Percentiles rank a stretch among this genome's conserved stretches.
Conservation (phyloP, 2,113 vertebrate species). For the Clarias macrocephalus region DNA sequence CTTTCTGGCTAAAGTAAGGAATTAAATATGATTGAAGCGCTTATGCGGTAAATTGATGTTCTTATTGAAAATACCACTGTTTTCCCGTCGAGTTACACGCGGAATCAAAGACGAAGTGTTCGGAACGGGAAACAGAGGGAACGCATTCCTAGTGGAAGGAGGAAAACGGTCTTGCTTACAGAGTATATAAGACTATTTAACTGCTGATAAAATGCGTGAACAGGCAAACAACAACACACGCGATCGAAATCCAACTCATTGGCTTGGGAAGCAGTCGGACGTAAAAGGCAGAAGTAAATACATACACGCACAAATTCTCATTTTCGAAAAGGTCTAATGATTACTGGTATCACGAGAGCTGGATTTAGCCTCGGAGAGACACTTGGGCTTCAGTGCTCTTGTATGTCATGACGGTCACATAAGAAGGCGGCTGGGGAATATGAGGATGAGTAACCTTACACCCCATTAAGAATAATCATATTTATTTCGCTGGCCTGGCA, state of each 20-base stretch:
- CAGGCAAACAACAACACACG: slow-evolving; percentile 29
- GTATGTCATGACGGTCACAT: slow-evolving; percentile 68
- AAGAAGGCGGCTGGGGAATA: slow-evolving; percentile 66
- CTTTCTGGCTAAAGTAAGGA: slow-evolving; percentile 27
- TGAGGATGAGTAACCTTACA: slow-evolving; percentile 76
- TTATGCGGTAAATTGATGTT: slow-evolving; percentile 33
- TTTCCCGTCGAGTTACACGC: slow-evolving; percentile 9
- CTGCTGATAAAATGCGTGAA: slow-evolving; percentile 63
- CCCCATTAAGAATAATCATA: slow-evolving; percentile 80
- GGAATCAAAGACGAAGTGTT: slow-evolving; percentile 55
- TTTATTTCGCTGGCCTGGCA: slow-evolving; percentile 75
- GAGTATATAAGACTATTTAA: slow-evolving; percentile 59
- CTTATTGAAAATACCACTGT: slow-evolving; percentile 11
- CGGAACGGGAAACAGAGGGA: slow-evolving; percentile 56
- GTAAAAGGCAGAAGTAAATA: background rate
- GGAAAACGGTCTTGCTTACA: slow-evolving; percentile 40
- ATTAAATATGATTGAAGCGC: slow-evolving; percentile 26
- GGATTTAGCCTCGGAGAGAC: slow-evolving; percentile 40
- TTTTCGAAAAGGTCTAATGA: slow-evolving; percentile 37
- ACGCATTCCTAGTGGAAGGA: slow-evolving; percentile 38
- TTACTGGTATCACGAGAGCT: slow-evolving; percentile 34
- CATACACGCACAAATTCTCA: slow-evolving; percentile 1
- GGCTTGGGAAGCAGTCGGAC: background rate
- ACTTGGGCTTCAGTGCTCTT: slow-evolving; percentile 56
- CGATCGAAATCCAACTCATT: background rate